phyloP scores from a whole-genome alignment of 1,140 invertebrate species.

The Drosophila leontia region DNA sequence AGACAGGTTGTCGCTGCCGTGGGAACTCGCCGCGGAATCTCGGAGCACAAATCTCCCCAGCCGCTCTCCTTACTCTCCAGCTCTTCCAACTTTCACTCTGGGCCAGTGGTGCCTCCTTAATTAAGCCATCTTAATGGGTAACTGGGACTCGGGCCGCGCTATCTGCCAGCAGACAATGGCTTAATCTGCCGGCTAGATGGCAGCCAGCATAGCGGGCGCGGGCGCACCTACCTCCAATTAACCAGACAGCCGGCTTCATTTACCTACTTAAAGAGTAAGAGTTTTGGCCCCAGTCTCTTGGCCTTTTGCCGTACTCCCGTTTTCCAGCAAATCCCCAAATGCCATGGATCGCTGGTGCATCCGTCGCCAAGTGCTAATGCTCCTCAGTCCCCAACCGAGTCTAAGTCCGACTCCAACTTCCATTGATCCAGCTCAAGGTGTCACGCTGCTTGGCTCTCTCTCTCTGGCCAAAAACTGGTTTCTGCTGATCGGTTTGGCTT shows the following conservation, averaged over 20 bases:
- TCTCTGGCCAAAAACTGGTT: constrained; percentile 53
- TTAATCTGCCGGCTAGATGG: constrained; percentile 68
- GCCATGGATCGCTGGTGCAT: constrained; percentile 33
- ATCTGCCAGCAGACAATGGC: constrained; percentile 68
- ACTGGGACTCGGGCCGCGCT: constrained; percentile 36
- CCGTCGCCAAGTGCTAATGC: constrained; percentile 56
- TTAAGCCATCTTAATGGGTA: constrained; percentile 71
- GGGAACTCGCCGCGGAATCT: constrained; percentile 53
- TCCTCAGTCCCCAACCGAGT: not conserved
- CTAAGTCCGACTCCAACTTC: not conserved
- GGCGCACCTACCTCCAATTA: constrained; percentile 77
- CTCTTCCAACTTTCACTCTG: constrained; percentile 6
- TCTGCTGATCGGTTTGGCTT: constrained; percentile 7
- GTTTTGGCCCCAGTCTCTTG: constrained; percentile 37
- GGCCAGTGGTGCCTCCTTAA: constrained; percentile 60
- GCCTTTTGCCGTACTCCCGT: constrained; percentile 51
- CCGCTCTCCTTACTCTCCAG: constrained; percentile 10
- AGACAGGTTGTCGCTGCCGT: constrained; percentile 69
- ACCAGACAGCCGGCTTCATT: constrained; percentile 62
- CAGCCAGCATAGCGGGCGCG: constrained; percentile 35
- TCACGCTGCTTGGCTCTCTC: constrained; percentile 22
- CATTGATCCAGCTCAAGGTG: constrained; percentile 18
- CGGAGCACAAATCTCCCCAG: constrained; percentile 6
- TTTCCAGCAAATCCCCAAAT: constrained; percentile 25
- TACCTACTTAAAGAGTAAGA: constrained; percentile 67